Conservation (phyloP, 30 jellyfish, hydroid and myxozoan genomes). For the Pelagia noctiluca region DNA sequence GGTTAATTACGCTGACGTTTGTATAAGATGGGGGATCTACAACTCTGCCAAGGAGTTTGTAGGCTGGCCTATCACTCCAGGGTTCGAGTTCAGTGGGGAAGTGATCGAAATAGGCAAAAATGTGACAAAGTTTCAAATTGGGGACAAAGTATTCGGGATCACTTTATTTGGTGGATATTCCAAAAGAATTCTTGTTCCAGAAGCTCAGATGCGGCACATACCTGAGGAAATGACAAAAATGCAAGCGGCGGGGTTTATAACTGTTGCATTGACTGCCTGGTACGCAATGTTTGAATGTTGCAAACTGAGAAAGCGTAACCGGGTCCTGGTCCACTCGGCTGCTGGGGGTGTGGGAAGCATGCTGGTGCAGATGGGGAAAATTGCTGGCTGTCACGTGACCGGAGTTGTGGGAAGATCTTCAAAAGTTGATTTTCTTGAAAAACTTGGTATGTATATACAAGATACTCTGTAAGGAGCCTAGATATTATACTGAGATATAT, state of each 20-base stretch:
- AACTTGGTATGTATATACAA: conserved; percentile 32
- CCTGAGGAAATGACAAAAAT: conserved; percentile 72
- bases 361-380: conserved; percentile 90
- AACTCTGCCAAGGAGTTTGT: conserved; percentile 83
- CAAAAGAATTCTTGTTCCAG: conserved; percentile 69
- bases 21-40: conserved; percentile 84
- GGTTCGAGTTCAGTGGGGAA: conserved; percentile 93
- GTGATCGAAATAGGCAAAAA: conserved; percentile 74
- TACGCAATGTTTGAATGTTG: conserved; percentile 91
- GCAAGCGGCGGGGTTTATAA: conserved; percentile 87
- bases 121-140: conserved; percentile 69
- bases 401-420: conserved; percentile 89
- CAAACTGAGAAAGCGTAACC: conserved; percentile 77
- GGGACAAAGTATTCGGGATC: conserved; percentile 88
- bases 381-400: conserved; percentile 84
- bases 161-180: conserved; percentile 91
- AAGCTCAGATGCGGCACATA: conserved; percentile 57
- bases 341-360: conserved; percentile 98
- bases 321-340: conserved; percentile 83
- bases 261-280: conserved; percentile 94
- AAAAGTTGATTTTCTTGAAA: conserved; percentile 71
- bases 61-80: conserved; percentile 99
- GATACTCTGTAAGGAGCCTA: background rate
- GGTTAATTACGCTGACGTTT: conserved; percentile 85
- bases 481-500: too few relatives aligned